phyloP scores from a whole-genome alignment of 1,140 invertebrate genomes.

The Sitobion miscanthi region DNA sequence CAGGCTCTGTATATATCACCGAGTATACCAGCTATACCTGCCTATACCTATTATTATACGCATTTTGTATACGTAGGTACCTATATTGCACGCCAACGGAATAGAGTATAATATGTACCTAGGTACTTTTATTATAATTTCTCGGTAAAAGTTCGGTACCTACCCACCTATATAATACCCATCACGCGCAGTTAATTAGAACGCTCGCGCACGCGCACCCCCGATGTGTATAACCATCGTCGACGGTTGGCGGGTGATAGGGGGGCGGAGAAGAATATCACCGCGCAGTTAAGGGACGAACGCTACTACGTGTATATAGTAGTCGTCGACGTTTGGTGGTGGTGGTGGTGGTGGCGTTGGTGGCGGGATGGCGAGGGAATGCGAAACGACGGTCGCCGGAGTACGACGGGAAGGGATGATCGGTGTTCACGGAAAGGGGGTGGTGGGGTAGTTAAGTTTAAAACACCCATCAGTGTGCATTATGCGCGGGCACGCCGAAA shows the following conservation, averaged over 20 bases:
- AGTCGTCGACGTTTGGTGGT: neutral
- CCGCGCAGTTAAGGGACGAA: neutral
- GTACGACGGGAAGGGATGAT: neutral
- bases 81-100: neutral
- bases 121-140: conserved; percentile 11
- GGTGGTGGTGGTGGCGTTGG: too few relatives aligned
- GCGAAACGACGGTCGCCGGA: neutral
- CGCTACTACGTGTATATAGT: neutral
- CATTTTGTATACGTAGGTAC: neutral
- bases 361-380: neutral
- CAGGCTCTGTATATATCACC: neutral
- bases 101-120: neutral
- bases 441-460: conserved; percentile 37
- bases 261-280: neutral
- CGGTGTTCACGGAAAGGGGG: neutral
- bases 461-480: conserved; percentile 54
- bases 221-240: neutral
- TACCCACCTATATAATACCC: neutral
- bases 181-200: conserved; percentile 34
- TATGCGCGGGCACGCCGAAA: conserved; percentile 50
- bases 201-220: neutral
- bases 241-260: neutral
- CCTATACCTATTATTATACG: too few relatives aligned
- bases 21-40: neutral
- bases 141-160: conserved; percentile 5